Conservation (phyloP, 2,797 vertebrate genomes). For the Artibeus jamaicensis region DNA sequence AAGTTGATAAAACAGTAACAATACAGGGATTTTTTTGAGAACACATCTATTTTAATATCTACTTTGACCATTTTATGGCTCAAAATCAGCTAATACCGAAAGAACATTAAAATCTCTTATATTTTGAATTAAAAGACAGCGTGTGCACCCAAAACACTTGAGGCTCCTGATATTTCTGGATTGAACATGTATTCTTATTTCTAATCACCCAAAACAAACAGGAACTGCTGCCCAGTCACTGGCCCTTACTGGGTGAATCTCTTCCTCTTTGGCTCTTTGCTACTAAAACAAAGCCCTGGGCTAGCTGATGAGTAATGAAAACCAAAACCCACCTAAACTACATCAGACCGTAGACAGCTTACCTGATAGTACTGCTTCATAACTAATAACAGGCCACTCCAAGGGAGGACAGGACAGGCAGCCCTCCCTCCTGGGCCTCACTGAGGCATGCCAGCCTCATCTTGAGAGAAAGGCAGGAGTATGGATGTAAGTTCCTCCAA, state of each 20-base stretch:
- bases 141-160: neutral
- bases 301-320: neutral
- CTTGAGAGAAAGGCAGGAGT: too few relatives aligned
- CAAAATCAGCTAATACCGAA: constrained; percentile 21
- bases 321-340: neutral
- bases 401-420: neutral
- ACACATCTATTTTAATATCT: neutral
- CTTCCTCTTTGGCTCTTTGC: neutral
- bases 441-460: neutral
- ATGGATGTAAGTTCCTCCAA: neutral
- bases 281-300: neutral
- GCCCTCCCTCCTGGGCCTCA: neutral
- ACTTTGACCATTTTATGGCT: neutral
- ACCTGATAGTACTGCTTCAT: neutral
- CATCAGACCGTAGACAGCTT: neutral
- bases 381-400: neutral
- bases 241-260: neutral
- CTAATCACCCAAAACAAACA: constrained; percentile 17
- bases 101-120: neutral
- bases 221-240: neutral
- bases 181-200: neutral
- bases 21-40: neutral
- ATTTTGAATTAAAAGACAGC: neutral
- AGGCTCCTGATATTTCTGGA: neutral
- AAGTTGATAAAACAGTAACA: neutral